Percentiles rank a stretch among this genome's conserved stretches.
phyloP scores from a whole-genome alignment of 2,888 invertebrate genomes.

The Cistogaster globosa region DNA sequence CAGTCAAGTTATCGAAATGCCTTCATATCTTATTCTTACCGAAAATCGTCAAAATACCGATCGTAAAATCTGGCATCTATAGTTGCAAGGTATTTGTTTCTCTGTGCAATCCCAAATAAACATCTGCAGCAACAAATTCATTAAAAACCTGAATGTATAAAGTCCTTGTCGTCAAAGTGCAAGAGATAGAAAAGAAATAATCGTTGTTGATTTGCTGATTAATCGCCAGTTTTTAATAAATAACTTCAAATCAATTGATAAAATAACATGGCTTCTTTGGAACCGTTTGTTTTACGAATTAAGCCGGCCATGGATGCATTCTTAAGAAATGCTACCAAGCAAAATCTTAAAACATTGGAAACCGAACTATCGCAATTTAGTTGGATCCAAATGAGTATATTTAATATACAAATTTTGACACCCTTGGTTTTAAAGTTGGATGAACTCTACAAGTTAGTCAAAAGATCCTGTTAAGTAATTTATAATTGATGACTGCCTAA shows the following conservation, averaged over 20 bases:
- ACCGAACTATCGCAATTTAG: slow-evolving; percentile 76
- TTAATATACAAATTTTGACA: slow-evolving; percentile 79
- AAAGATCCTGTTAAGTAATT: neutral
- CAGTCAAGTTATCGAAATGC: no score
- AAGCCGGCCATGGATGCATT: slow-evolving; percentile 80
- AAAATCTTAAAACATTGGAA: slow-evolving; percentile 75
- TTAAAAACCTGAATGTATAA: no score
- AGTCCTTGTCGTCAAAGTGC: no score
- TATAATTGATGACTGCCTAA: neutral
- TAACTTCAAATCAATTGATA: neutral
- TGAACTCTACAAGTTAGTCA: slow-evolving; percentile 77
- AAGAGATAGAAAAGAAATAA: no score
- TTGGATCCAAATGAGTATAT: slow-evolving; percentile 78
- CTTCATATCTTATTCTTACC: no score
- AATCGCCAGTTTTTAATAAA: no score
- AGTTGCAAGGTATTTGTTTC: no score
- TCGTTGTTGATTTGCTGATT: neutral
- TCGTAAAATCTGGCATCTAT: no score
- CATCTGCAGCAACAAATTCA: no score
- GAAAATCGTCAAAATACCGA: no score
- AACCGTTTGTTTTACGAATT: slow-evolving; percentile 78
- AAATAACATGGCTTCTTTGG: slow-evolving; percentile 75
- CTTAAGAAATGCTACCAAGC: slow-evolving; percentile 76
- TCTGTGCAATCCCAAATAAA: no score
- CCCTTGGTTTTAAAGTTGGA: slow-evolving; percentile 80